Conservation (phyloP, 2,113 vertebrate genomes). For the Onychorhynchus coronatus region DNA sequence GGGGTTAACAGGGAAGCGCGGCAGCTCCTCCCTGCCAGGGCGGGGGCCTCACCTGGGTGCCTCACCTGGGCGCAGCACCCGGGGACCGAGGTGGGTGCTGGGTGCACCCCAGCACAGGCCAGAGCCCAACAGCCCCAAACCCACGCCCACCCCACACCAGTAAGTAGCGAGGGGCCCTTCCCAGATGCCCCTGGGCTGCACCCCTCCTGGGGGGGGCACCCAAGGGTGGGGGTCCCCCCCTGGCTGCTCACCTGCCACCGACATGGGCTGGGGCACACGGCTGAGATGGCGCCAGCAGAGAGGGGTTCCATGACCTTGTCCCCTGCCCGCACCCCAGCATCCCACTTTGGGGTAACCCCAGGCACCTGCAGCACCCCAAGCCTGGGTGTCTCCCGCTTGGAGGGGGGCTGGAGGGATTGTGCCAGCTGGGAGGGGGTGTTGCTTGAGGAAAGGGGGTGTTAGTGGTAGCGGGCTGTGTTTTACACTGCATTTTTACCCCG, state of each 20-base stretch:
- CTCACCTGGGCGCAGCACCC: slow-evolving; percentile 55
- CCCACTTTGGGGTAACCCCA: background rate
- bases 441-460: background rate
- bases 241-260: accelerated
- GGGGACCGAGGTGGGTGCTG: background rate
- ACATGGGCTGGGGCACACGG: accelerated
- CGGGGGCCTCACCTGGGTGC: slow-evolving; percentile 46
- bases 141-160: background rate
- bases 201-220: background rate
- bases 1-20: slow-evolving; percentile 9
- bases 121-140: background rate
- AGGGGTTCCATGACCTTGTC: background rate
- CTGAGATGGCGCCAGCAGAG: accelerated
- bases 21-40: slow-evolving; percentile 3
- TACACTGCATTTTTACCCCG: background rate
- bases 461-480: accelerated
- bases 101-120: background rate
- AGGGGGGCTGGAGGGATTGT: background rate
- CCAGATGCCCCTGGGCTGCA: background rate
- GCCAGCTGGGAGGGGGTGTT: accelerated
- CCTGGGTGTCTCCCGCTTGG: accelerated
- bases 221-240: background rate
- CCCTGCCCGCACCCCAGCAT: background rate
- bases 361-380: background rate
- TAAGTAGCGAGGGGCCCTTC: background rate